Conservation (phyloP, 2,888 invertebrate genomes). For the Agrochola lychnidis region DNA sequence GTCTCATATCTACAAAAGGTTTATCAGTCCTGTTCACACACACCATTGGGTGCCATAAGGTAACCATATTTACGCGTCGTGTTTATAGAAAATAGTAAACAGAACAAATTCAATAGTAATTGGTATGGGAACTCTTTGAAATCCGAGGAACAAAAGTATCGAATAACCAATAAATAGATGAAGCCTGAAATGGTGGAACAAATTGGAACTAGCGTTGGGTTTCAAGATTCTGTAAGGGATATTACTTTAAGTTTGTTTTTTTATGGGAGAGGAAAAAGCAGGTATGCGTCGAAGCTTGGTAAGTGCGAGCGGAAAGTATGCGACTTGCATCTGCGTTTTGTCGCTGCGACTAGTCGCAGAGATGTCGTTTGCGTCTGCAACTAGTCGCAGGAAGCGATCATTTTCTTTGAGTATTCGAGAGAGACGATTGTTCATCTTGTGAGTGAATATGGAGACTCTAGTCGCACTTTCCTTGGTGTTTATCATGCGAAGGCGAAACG, state of each 20-base stretch:
- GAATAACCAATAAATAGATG: constrained; percentile 26
- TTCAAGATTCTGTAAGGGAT: constrained; percentile 34
- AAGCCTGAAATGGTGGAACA: constrained; percentile 28
- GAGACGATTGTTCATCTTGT: no score
- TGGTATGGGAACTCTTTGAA: constrained; percentile 37
- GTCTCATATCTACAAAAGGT: background rate
- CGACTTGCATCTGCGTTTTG: background rate
- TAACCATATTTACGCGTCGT: constrained; percentile 14
- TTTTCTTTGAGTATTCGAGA: no score
- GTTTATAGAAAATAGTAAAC: constrained; percentile 19
- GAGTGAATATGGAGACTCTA: no score
- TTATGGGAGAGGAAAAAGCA: background rate
- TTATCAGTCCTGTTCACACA: background rate
- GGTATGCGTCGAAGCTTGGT: background rate
- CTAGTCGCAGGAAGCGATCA: no score
- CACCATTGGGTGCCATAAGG: constrained; percentile 7
- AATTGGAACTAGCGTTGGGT: constrained; percentile 39
- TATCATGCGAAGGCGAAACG: no score
- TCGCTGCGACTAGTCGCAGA: no score
- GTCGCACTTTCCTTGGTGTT: no score
- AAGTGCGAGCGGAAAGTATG: background rate
- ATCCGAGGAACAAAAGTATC: constrained; percentile 20
- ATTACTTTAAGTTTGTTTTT: constrained; percentile 10
- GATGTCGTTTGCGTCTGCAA: no score
- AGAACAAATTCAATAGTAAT: constrained; percentile 47